These are phyloP conservation scores for Notothenia rossii DNA, from an alignment of 2,113 vertebrate species.

Conservation along the genomic window DNA sequence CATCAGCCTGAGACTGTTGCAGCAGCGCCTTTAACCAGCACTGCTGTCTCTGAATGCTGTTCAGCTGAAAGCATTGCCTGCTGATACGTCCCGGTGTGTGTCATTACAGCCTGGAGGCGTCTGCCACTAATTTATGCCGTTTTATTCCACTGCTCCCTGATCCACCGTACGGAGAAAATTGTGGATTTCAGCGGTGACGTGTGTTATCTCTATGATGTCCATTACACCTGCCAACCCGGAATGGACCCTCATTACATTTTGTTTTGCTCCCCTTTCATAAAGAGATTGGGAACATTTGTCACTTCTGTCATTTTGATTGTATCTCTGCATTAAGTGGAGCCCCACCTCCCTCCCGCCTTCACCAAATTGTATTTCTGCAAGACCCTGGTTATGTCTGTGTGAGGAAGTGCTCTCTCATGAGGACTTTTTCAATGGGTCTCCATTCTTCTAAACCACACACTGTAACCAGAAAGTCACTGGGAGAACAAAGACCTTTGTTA, in stretches of 20 bases:
- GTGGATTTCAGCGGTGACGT: conserved; percentile 26
- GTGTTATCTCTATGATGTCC: conserved; percentile 58
- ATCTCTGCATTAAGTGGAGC: conserved; percentile 46
- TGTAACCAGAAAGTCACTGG: no score
- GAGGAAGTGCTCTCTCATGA: conserved; percentile 15
- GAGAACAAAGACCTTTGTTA: no score
- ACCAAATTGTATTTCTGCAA: conserved; percentile 62
- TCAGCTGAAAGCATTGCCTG: conserved; percentile 55
- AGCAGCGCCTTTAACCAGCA: conserved; percentile 70
- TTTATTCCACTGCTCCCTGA: conserved; percentile 39
- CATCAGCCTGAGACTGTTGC: conserved; percentile 56
- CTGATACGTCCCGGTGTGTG: conserved; percentile 56
- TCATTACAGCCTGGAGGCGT: conserved; percentile 51
- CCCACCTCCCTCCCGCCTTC: no score
- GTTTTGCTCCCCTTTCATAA: conserved; percentile 64
- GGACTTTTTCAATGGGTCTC: conserved; percentile 29
- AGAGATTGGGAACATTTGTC: conserved; percentile 72
- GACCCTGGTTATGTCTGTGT: conserved; percentile 18
- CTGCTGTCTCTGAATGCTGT: conserved; percentile 48
- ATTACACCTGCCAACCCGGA: conserved; percentile 64
- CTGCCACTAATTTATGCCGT: conserved; percentile 53
- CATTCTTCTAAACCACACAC: conserved; percentile 1
- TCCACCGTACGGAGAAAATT: conserved; percentile 31
- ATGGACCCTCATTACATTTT: conserved; percentile 72
- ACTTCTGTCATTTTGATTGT: conserved; percentile 74